Conservation (phyloP, 2,113 vertebrate genomes). For the Genyomyrus donnyi region DNA sequence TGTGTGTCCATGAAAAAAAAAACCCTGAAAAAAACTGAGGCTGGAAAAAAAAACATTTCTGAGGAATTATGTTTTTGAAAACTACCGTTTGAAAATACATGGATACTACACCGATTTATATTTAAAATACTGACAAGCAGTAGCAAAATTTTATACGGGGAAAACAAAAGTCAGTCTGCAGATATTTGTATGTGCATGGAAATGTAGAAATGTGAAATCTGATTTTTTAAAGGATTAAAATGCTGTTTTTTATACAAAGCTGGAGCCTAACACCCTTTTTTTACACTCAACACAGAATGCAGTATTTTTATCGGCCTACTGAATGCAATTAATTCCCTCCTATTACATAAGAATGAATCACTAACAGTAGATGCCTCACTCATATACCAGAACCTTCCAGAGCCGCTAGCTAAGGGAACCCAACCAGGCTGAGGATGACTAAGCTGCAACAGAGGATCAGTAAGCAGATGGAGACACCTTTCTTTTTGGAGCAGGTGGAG, state of each 20-base stretch:
- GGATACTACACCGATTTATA: neutral
- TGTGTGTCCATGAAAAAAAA: neutral
- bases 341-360: neutral
- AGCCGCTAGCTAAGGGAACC: neutral
- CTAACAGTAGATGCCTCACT: neutral
- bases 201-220: neutral
- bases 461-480: conserved; percentile 67
- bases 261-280: neutral
- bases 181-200: neutral
- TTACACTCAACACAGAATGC: neutral
- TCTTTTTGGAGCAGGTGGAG: conserved; percentile 96
- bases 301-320: neutral
- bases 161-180: neutral
- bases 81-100: neutral
- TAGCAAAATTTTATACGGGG: neutral
- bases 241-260: neutral
- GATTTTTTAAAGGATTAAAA: neutral
- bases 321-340: neutral
- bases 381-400: neutral
- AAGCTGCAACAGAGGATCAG: neutral
- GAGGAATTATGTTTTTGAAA: neutral
- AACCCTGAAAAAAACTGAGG: neutral
- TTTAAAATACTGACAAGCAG: neutral
- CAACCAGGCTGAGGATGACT: neutral
- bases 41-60: neutral